Percentiles rank a stretch among this genome's conserved stretches.
phyloP scores from a whole-genome alignment of 1,140 invertebrate genomes.

The Ericerus pela region DNA sequence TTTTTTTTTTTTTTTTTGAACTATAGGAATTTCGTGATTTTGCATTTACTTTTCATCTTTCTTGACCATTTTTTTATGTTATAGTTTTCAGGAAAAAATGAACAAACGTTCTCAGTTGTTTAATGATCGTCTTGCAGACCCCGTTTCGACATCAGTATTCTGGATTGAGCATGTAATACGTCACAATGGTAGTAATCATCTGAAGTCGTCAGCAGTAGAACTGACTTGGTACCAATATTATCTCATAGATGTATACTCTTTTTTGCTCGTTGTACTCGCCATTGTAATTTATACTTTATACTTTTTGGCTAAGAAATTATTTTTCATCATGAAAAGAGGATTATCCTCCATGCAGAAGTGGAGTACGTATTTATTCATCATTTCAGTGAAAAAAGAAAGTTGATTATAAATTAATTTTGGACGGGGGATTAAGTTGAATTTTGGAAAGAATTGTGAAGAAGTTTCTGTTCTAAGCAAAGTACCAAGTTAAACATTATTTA shows the following conservation, averaged over 20 bases:
- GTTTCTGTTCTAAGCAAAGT: too few relatives aligned
- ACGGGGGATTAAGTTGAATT: too few relatives aligned
- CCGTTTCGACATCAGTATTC: slow-evolving; percentile 24
- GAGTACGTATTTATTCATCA: too few relatives aligned
- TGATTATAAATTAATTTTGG: too few relatives aligned
- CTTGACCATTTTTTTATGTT: too few relatives aligned
- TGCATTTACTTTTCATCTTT: too few relatives aligned
- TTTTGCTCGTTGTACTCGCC: neutral
- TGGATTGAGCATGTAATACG: slow-evolving; percentile 28
- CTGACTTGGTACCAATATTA: slow-evolving; percentile 20
- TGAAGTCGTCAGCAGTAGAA: slow-evolving; percentile 15
- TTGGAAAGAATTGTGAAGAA: too few relatives aligned
- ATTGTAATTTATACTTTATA: neutral
- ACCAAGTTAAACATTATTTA: too few relatives aligned
- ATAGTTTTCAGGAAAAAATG: slow-evolving; percentile 15
- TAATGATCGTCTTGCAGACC: slow-evolving; percentile 21
- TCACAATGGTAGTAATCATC: slow-evolving; percentile 23
- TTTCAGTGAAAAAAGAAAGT: too few relatives aligned
- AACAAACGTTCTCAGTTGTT: slow-evolving; percentile 12
- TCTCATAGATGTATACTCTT: slow-evolving; percentile 19
- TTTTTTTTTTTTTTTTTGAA: too few relatives aligned
- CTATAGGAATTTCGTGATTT: too few relatives aligned
- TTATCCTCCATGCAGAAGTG: too few relatives aligned
- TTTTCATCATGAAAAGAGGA: neutral
- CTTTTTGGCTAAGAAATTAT: neutral